Base-by-base conservation (phyloP, 2,797 vertebrate genomes). In the Coranthus polyacanthus region DNA sequence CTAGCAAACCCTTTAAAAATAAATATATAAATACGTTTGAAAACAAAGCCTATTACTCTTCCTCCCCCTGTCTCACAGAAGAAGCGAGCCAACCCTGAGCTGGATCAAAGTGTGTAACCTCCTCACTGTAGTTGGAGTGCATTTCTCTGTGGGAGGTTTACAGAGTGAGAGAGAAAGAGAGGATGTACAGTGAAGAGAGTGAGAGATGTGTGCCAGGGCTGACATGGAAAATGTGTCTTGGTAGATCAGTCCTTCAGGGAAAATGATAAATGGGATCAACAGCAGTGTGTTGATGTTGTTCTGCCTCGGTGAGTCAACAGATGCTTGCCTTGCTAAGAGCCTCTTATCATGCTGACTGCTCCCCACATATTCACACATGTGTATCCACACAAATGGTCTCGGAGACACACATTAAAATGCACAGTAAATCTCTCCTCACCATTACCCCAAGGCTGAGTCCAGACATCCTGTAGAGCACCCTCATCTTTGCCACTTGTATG, bases 201-300 rank as follows among this genome's bases (percentile, higher is more conserved):
- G 38, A 51, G 42, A 17, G 34, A 43, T 2, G 10, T 60, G 29
- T 29, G 36, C 6, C 12, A 11, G 26, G 17, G 12, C 18, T 26
- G 29, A 67, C 17, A 9, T 41, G 36, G 47, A 24, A 24, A 45
- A 37, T 41, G 44, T 52, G 39, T 71, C 41, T 44, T 13, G 10
- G 34, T 38, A 51, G 63, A 38, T 69, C 21, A 18, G 54, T 61
- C 67, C 70, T 80, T 72, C 51, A 24, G 70, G 46, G 56, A 64
- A 61, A 21, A 66, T 57, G 50, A 73, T 68, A 41, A 66, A 69
- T 59, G 62, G 68, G 72, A 78, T 76, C 68, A 74, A 20, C 52
- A 62, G 34, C 60, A 52, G 50, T 2, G 9, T 66, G 50, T 54
- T 57, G 58, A 65, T 69, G 69, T 43, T 66, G 66, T 59, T 44